Conservation (phyloP, 2,797 vertebrate genomes). For the Euthynnus affinis region DNA sequence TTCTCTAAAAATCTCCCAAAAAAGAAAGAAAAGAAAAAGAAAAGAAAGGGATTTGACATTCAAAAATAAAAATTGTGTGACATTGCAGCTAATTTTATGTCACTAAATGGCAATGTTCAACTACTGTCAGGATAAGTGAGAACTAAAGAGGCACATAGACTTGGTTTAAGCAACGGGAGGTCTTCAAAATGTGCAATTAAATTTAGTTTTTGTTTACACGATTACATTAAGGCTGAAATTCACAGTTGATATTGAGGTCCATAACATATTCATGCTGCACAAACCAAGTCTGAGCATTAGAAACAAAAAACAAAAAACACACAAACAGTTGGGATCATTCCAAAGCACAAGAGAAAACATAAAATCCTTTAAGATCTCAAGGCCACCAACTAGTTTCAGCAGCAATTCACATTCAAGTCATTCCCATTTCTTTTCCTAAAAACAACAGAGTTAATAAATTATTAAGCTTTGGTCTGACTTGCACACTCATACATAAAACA, state of each 20-base stretch:
- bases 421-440: conserved; percentile 50
- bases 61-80: background rate
- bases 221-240: conserved; percentile 50
- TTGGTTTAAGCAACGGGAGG: background rate
- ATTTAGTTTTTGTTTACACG: background rate
- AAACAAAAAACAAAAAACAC: background rate
- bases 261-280: conserved; percentile 17
- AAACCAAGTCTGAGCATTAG: conserved; percentile 30
- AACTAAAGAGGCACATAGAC: conserved; percentile 4
- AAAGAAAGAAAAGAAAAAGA: too few relatives aligned
- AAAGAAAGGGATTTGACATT: too few relatives aligned
- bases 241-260: conserved; percentile 44
- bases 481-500: conserved; percentile 20
- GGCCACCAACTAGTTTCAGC: conserved; percentile 52
- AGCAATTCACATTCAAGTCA: conserved; percentile 67
- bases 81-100: conserved; percentile 9
- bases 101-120: conserved; percentile 23
- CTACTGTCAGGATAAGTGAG: background rate
- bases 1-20: background rate
- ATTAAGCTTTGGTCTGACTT: conserved; percentile 29
- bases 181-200: conserved; percentile 22
- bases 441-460: conserved; percentile 40
- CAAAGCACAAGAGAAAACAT: conserved; percentile 18
- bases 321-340: conserved; percentile 30
- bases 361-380: conserved; percentile 46